Percentiles rank a stretch among this genome's conserved stretches.
phyloP scores from a whole-genome alignment of 2,797 vertebrate genomes.

The Anguilla anguilla region DNA sequence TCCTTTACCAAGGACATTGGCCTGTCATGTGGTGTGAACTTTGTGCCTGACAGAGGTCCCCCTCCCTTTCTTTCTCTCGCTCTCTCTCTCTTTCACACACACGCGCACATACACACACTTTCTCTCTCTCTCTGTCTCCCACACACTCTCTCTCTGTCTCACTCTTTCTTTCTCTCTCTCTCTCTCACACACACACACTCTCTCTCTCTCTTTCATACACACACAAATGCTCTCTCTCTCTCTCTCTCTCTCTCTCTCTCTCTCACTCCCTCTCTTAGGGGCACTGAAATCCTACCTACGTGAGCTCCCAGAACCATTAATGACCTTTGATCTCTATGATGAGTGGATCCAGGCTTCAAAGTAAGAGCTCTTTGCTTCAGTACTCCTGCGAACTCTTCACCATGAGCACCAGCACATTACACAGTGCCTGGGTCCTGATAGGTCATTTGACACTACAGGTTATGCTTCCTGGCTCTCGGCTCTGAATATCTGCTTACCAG shows the following conservation, averaged over 20 bases:
- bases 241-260: constrained; percentile 25
- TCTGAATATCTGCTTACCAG: background rate
- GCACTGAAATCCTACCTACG: constrained; percentile 98
- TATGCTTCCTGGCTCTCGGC: background rate
- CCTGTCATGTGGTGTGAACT: constrained; percentile 28
- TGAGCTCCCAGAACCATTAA: constrained; percentile 95
- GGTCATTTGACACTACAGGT: background rate
- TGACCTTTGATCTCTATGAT: constrained; percentile 96
- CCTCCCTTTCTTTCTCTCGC: background rate
- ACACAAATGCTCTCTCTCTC: too few relatives aligned
- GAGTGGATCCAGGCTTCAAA: constrained; percentile 99
- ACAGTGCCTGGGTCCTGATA: constrained; percentile 34
- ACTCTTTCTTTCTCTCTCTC: constrained; percentile 31
- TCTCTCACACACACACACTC: constrained; percentile 10
- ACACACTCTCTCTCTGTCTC: background rate
- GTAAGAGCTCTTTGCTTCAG: constrained; percentile 72
- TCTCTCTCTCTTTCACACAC: constrained; percentile 66
- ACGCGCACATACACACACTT: constrained; percentile 54
- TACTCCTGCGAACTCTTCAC: constrained; percentile 30
- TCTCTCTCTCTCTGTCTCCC: constrained; percentile 50
- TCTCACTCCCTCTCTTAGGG: constrained; percentile 69
- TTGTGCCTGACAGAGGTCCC: background rate
- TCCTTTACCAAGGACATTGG: constrained; percentile 40
- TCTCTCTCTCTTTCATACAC: background rate
- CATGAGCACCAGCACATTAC: background rate